Conservation (phyloP, 2,113 vertebrate species). For the Peucedramus taeniatus region DNA sequence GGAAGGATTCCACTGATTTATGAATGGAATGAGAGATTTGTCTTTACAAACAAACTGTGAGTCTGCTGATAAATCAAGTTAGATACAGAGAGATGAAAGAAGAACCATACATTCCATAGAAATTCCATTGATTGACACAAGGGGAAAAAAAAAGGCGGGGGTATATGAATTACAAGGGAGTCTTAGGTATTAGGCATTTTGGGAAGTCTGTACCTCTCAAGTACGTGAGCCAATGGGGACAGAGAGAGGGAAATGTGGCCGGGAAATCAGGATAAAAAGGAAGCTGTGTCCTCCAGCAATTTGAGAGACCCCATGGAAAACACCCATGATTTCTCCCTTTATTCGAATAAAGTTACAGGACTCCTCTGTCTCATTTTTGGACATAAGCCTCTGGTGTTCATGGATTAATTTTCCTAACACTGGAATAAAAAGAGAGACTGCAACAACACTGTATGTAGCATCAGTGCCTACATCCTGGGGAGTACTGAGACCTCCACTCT, state of each 20-base stretch:
- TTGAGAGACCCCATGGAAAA: background rate
- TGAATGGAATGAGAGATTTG: background rate
- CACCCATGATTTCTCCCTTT: background rate
- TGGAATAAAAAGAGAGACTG: background rate
- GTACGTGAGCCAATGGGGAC: background rate
- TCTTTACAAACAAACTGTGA: background rate
- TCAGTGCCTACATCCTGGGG: background rate
- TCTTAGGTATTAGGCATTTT: background rate
- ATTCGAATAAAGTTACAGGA: background rate
- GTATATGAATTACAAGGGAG: background rate
- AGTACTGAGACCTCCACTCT: background rate
- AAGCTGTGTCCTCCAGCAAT: background rate
- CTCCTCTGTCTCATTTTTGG: background rate
- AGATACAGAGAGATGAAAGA: background rate
- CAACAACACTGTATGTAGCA: background rate
- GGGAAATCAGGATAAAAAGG: background rate
- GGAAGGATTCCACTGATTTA: background rate
- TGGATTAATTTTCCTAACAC: background rate
- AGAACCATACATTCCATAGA: background rate
- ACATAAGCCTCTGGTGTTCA: background rate
- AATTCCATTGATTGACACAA: background rate
- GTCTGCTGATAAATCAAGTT: background rate
- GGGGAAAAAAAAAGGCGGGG: background rate
- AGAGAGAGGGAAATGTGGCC: background rate
- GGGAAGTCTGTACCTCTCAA: background rate